phyloP scores from a whole-genome alignment of 2,797 vertebrate species.

The Danio tinwini region DNA sequence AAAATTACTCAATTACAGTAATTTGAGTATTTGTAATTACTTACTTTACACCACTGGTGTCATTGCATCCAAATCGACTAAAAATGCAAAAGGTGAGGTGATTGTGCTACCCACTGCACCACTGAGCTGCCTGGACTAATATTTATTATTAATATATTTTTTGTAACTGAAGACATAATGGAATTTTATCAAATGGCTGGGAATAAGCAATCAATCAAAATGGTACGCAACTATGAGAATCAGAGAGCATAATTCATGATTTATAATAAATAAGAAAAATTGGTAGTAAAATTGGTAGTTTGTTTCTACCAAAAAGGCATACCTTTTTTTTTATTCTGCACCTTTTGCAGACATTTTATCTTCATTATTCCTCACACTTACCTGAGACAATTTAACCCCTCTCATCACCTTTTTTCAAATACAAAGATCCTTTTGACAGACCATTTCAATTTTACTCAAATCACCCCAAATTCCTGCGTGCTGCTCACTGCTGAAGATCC shows the following conservation, averaged over 20 bases:
- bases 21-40: too few relatives aligned
- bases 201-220: background rate
- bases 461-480: conserved; percentile 44
- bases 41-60: too few relatives aligned
- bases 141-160: too few relatives aligned
- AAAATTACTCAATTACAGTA: too few relatives aligned
- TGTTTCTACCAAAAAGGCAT: background rate
- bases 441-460: conserved; percentile 48
- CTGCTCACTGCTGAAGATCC: conserved; percentile 10
- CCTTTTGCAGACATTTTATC: background rate
- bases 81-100: too few relatives aligned
- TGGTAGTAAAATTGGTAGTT: too few relatives aligned
- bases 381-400: background rate
- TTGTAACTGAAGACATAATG: too few relatives aligned
- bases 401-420: conserved; percentile 27
- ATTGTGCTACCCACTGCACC: too few relatives aligned
- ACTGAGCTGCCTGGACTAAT: too few relatives aligned
- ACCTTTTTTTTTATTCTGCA: background rate
- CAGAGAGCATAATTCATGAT: background rate
- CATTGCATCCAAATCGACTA: too few relatives aligned
- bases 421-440: conserved; percentile 6
- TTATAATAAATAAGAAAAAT: background rate
- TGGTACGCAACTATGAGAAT: background rate
- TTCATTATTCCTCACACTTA: background rate
- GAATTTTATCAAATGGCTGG: background rate